Evolutionary conservation across 1,140 invertebrate species (phyloP), one percentile per base, ranked within the genome.

Genomic region (Palaemon carinicauda): DNA sequence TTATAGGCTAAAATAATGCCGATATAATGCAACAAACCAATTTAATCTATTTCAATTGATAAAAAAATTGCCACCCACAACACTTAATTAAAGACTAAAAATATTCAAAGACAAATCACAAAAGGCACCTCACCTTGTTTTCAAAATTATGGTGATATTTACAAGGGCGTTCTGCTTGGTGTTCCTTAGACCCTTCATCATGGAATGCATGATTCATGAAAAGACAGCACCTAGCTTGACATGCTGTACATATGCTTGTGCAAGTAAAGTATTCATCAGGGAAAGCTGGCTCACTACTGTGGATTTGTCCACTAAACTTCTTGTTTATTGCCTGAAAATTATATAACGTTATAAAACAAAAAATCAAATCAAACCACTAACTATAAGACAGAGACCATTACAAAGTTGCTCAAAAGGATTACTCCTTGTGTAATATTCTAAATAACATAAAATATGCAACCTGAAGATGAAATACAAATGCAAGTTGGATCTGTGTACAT

Each of bases 261-360:
- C 96, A 97, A 0, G 95, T 96, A 90, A 97, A 96, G 92, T 96
- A 96, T 90, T 96, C 94, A 89, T 96, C 95, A 24, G 95, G 94
- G 92, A 96, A 96, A 65, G 95, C 92, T 89, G 94, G 93, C 65
- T 93, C 93, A 17, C 93, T 91, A 69, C 92, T 92, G 88, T 94
- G 94, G 50, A 96, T 94, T 81, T 94, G 93, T 5, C 94, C 95
- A 90, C 93, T 94, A 90, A 96, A 96, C 91, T 96, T 96, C 74
- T 95, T 94, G 92, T 96, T 96, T 19, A 97, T 91, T 51, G 93
- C 92, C 93, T 95, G 91, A 86, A 89, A 91, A 88, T 41, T 2
- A 53, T 81, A 24, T n/a, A 78, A 21, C 56, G 87, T 41, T 41
- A 41, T 5, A 41, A 41, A 9, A 12, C 5, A 41, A n/a, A n/a